A percentile compares a stretch with the other conserved stretches of the same genome.
Evolutionary conservation across 2,888 invertebrate species (phyloP).

Genomic region (Cetonia aurata): DNA sequence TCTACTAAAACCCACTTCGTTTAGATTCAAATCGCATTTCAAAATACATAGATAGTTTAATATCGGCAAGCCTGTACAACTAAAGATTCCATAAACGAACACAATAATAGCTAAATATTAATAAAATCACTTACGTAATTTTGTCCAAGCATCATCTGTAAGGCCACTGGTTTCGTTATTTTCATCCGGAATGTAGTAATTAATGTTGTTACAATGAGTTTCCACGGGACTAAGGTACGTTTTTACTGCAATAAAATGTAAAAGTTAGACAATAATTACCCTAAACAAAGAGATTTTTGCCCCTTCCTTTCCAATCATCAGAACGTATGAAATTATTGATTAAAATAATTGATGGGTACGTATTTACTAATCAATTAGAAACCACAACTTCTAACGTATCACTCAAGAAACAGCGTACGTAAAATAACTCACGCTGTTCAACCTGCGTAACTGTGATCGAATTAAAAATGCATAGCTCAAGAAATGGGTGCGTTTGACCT

Average conservation of each 20-base stretch:
- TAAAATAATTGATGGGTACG: too few relatives aligned
- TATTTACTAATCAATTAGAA: too few relatives aligned
- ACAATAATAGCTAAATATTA: too few relatives aligned
- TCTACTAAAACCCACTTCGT: too few relatives aligned
- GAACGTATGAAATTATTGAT: too few relatives aligned
- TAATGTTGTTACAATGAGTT: slow-evolving; percentile 94
- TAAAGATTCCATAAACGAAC: too few relatives aligned
- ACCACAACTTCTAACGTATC: not conserved
- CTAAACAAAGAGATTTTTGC: too few relatives aligned
- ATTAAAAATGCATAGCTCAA: slow-evolving; percentile 37
- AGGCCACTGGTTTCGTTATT: slow-evolving; percentile 85
- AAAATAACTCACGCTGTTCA: slow-evolving; percentile 24
- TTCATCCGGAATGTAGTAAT: slow-evolving; percentile 93
- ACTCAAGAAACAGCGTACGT: not conserved
- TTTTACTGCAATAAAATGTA: slow-evolving; percentile 76
- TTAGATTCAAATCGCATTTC: too few relatives aligned
- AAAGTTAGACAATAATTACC: not conserved
- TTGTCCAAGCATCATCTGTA: slow-evolving; percentile 87
- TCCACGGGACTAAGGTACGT: slow-evolving; percentile 93
- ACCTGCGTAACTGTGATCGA: slow-evolving; percentile 33
- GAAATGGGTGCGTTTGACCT: slow-evolving; percentile 34
- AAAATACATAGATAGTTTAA: too few relatives aligned
- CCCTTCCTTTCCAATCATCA: too few relatives aligned
- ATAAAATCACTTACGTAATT: slow-evolving; percentile 75
- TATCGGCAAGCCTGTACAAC: too few relatives aligned